phyloP scores from a whole-genome alignment of 2,113 vertebrate species.

The Atrichornis clamosus region DNA sequence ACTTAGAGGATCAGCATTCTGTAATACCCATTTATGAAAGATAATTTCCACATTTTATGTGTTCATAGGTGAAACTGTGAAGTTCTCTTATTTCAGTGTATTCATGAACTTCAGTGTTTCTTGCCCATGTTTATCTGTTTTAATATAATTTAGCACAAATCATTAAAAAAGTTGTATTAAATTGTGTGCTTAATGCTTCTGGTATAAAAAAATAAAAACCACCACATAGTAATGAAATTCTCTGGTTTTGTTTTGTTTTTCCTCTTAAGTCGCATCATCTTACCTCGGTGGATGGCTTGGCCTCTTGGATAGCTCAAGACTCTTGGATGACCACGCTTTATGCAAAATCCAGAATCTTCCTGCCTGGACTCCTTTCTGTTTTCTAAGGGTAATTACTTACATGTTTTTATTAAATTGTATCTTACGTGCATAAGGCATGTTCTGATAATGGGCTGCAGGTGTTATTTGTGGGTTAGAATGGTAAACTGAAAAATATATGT shows the following conservation, averaged over 20 bases:
- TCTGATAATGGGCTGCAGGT: neutral
- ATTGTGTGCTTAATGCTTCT: neutral
- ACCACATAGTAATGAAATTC: neutral
- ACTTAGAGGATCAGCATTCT: neutral
- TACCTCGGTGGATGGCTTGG: conserved; percentile 37
- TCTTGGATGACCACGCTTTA: conserved; percentile 49
- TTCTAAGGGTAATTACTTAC: conserved; percentile 54
- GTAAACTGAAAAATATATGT: neutral
- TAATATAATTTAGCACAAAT: neutral
- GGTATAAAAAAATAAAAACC: neutral
- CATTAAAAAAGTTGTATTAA: neutral
- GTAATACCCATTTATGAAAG: neutral
- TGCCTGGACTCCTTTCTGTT: conserved; percentile 27
- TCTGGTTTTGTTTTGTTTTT: neutral
- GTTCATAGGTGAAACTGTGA: neutral
- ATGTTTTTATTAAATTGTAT: neutral
- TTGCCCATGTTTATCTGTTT: neutral
- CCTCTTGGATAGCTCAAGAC: neutral
- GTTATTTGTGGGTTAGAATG: neutral
- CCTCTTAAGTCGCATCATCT: conserved; percentile 8
- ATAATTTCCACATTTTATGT: neutral
- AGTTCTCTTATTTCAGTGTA: neutral
- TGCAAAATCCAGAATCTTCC: conserved; percentile 60
- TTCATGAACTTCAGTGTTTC: neutral
- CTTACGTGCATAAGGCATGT: rapidly evolving